A percentile compares a stretch with the other conserved stretches of the same genome.
These are phyloP conservation scores for Glossophaga mutica DNA, from an alignment of 2,797 vertebrate genomes.

Conservation along the genomic window DNA sequence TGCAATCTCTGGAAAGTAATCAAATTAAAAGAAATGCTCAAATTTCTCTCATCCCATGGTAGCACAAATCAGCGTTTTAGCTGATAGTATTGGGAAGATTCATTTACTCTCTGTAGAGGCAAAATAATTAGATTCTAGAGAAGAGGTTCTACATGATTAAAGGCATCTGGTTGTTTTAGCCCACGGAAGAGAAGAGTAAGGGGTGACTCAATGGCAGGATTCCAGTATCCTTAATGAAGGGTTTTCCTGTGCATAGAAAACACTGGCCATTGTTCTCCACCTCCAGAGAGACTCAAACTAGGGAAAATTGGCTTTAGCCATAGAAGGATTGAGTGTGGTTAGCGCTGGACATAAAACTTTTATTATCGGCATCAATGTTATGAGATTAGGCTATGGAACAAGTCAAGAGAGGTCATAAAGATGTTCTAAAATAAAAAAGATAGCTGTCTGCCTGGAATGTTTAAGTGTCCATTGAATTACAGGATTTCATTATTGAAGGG, in stretches of 20 bases:
- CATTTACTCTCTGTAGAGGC: slow-evolving; percentile 43
- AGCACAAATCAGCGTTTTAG: background rate
- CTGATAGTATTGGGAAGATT: slow-evolving; percentile 10
- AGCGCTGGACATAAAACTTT: slow-evolving; percentile 53
- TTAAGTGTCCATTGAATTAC: slow-evolving; percentile 35
- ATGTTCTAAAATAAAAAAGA: slow-evolving; percentile 45
- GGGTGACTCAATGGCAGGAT: slow-evolving; percentile 48
- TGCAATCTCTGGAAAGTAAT: slow-evolving; percentile 5
- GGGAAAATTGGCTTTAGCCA: slow-evolving; percentile 41
- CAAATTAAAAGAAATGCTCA: slow-evolving; percentile 46
- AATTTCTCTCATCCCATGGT: slow-evolving; percentile 16
- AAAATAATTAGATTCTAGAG: slow-evolving; percentile 57
- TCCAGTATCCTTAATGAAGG: slow-evolving; percentile 44
- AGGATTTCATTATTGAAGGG: slow-evolving; percentile 26
- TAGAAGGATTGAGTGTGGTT: slow-evolving; percentile 40
- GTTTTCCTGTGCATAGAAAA: slow-evolving; percentile 48
- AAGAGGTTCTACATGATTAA: slow-evolving; percentile 51
- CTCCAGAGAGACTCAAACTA: background rate
- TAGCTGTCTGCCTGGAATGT: slow-evolving; percentile 29
- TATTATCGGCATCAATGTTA: slow-evolving; percentile 52
- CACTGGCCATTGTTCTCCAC: slow-evolving; percentile 60
- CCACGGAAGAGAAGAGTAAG: background rate
- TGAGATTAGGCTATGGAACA: slow-evolving; percentile 46
- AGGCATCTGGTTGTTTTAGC: slow-evolving; percentile 31
- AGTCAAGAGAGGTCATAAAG: slow-evolving; percentile 45